Evolutionary conservation across 2,113 vertebrate genomes (phyloP), one percentile per base, ranked within the genome.

Genomic region (Prietella phreatophila): DNA sequence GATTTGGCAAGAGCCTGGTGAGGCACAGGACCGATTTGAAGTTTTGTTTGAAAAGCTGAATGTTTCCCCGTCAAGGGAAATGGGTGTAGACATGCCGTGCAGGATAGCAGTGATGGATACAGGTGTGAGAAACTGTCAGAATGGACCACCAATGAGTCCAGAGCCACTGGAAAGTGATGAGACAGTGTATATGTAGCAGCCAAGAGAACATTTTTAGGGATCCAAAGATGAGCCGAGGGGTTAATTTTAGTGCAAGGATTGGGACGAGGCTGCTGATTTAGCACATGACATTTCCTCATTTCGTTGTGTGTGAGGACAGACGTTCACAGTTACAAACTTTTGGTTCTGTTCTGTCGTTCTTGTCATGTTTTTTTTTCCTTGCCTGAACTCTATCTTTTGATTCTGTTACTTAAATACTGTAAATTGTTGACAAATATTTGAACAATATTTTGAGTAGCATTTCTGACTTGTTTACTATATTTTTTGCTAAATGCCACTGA

Each of bases 1-100:
- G 50, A 88, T 97, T 8, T 89, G 95, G 91, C 91, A 89, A 0
- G 95, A 97, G 69, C 92, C 93, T 0, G 97, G 97, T 0, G 96
- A 97, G 79, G 96, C 96, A 0, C 0, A 92, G 91, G 94, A 94
- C 10, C 95, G 92, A 85, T 99, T 98, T 81, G 96, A 98, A 90
- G 96, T 95, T 81, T 73, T 93, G 3, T 95, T 98, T 47, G 92
- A 95, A 63, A 91, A 96, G 85, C 88, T 96, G 58, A 14, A 92
- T 0, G 91, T 4, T 2, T 88, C 97, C 0, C 94, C 97, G 19
- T 90, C 95, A 75, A 95, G 96, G 67, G 97, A 97, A 84, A 93
- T 90, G 2, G 89, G 92, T 11, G 20, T n/a, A 6, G 89, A 88
- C 20, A 87, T 87, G 83, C 91, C 94, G 0, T 89, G 1, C 61